A percentile compares a stretch with the other conserved stretches of the same genome.
Conservation (phyloP, 2,797 vertebrate species). For the Enteromius radiatus region DNA sequence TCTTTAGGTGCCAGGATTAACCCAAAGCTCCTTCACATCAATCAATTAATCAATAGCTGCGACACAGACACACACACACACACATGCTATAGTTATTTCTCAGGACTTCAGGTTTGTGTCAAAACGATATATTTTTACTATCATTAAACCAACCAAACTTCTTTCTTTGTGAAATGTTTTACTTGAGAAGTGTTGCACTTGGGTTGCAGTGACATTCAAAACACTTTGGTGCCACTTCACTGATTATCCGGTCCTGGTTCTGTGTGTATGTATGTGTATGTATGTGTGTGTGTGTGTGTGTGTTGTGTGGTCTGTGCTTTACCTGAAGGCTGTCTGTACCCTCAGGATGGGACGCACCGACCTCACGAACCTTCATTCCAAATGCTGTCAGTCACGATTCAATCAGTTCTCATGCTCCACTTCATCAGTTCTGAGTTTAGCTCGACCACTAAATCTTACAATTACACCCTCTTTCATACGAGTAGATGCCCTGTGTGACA, state of each 20-base stretch:
- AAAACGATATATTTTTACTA: background rate
- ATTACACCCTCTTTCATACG: constrained; percentile 16
- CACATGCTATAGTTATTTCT: background rate
- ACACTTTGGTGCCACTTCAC: background rate
- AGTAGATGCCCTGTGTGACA: constrained; percentile 17
- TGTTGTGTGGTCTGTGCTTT: constrained; percentile 6
- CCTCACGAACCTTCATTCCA: constrained; percentile 23
- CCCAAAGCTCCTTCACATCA: background rate
- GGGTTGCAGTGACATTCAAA: background rate
- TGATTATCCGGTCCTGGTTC: background rate
- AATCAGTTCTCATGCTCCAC: constrained; percentile 31
- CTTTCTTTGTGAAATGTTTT: background rate
- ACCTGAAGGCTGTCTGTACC: constrained; percentile 13
- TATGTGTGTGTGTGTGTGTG: background rate
- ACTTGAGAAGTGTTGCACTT: background rate
- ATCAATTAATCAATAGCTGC: constrained; percentile 28
- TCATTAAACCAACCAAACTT: background rate
- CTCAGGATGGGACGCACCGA: background rate
- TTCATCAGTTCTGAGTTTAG: constrained; percentile 28
- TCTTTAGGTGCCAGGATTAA: constrained; percentile 17
- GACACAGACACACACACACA: background rate
- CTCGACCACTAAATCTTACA: constrained; percentile 38
- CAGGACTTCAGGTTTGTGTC: background rate
- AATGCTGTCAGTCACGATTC: constrained; percentile 25
- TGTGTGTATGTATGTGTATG: background rate